A percentile compares a stretch with the other conserved stretches of the same genome.
phyloP scores from a whole-genome alignment of 2,113 vertebrate genomes.

The Nannospalax galili region DNA sequence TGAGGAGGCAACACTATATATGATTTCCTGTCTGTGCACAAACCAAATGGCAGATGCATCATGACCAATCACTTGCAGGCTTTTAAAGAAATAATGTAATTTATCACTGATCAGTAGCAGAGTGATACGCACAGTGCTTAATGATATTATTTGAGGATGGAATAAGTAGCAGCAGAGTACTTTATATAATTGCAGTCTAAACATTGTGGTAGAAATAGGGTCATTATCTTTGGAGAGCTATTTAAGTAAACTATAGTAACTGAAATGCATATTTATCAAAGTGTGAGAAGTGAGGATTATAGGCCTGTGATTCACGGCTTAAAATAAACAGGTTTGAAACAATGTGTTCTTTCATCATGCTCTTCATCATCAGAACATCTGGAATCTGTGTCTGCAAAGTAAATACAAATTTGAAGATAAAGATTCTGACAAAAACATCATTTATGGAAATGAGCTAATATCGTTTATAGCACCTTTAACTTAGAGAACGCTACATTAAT shows the following conservation, averaged over 20 bases:
- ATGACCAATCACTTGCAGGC: neutral
- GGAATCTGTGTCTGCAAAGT: neutral
- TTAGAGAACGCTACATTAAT: neutral
- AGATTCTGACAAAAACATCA: neutral
- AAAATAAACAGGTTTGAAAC: neutral
- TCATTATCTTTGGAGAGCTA: neutral
- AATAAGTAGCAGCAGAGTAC: neutral
- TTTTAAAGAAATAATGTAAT: neutral
- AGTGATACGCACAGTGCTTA: neutral
- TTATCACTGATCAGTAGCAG: neutral
- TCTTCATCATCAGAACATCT: neutral
- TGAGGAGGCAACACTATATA: neutral
- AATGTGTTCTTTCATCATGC: neutral
- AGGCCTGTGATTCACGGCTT: neutral
- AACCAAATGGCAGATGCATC: neutral
- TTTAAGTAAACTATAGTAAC: neutral
- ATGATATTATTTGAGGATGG: neutral
- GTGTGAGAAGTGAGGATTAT: neutral
- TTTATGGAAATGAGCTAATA: neutral
- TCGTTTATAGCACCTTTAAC: neutral
- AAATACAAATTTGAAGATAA: neutral
- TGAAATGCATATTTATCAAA: neutral
- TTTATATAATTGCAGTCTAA: neutral
- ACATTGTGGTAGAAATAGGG: neutral
- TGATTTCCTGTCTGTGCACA: neutral